These are phyloP conservation scores for Drosophila histrio DNA, from an alignment of 2,888 invertebrate species.

Conservation along the genomic window DNA sequence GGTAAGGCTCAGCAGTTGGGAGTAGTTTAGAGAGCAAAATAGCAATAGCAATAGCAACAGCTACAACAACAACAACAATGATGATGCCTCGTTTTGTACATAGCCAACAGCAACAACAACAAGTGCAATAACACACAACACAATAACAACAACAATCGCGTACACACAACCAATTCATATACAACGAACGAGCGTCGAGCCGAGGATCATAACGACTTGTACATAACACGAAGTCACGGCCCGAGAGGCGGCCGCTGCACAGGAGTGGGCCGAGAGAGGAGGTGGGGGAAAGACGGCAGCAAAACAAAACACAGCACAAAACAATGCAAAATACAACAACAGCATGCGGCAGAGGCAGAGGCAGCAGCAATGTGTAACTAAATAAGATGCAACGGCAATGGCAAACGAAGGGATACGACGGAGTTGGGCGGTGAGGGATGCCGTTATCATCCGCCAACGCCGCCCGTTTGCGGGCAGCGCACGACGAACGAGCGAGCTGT, in stretches of 20 bases:
- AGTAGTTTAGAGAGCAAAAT: slow-evolving; percentile 70
- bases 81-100: slow-evolving; percentile 19
- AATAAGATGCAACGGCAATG: slow-evolving; percentile 70
- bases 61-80: slow-evolving; percentile 27
- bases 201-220: slow-evolving; percentile 72
- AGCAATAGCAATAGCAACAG: slow-evolving; percentile 62
- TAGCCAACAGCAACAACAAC: slow-evolving; percentile 44
- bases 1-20: slow-evolving; percentile 50
- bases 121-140: slow-evolving; percentile 67
- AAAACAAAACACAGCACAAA: slow-evolving; percentile 81
- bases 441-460: slow-evolving; percentile 37
- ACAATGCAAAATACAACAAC: slow-evolving; percentile 80
- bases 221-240: slow-evolving; percentile 74
- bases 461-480: slow-evolving; percentile 57
- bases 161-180: slow-evolving; percentile 52
- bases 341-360: slow-evolving; percentile 39
- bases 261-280: slow-evolving; percentile 8
- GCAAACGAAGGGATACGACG: slow-evolving; percentile 4
- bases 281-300: slow-evolving; percentile 35
- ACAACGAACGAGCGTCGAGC: slow-evolving; percentile 72
- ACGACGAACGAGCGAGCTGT: slow-evolving; percentile 78
- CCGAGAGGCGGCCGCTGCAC: slow-evolving; percentile 58
- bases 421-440: neutral
- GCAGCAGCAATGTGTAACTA: slow-evolving; percentile 70
- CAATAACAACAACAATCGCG: slow-evolving; percentile 51